A percentile compares a stretch with the other conserved stretches of the same genome.
phyloP scores from a whole-genome alignment of 2,797 vertebrate genomes.

The Sebastes vulpes region DNA sequence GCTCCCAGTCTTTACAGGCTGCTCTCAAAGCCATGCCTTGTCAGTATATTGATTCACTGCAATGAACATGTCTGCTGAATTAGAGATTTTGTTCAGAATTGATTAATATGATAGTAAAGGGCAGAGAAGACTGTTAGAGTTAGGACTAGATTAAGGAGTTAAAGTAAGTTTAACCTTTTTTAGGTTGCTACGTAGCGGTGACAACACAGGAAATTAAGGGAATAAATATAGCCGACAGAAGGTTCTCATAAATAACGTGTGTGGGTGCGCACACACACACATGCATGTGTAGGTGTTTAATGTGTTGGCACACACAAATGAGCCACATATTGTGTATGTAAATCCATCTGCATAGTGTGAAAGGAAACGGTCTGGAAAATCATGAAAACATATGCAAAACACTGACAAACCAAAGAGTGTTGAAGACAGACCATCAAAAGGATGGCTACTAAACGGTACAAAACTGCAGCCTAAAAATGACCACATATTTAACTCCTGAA shows the following conservation, averaged over 20 bases:
- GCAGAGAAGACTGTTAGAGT: neutral
- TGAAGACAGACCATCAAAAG: neutral
- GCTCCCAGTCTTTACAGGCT: neutral
- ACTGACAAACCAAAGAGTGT: neutral
- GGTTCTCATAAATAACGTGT: slow-evolving; percentile 34
- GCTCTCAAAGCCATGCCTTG: slow-evolving; percentile 15
- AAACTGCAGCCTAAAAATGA: neutral
- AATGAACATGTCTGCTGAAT: slow-evolving; percentile 31
- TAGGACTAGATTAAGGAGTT: neutral
- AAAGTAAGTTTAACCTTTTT: neutral
- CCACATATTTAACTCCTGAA: neutral
- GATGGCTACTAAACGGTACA: neutral
- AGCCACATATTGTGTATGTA: slow-evolving; percentile 45
- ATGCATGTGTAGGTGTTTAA: slow-evolving; percentile 60
- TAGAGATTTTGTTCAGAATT: slow-evolving; percentile 7
- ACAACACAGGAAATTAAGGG: slow-evolving; percentile 14
- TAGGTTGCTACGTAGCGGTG: neutral
- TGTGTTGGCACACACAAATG: slow-evolving; percentile 56
- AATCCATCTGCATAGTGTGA: slow-evolving; percentile 53
- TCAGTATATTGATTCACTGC: slow-evolving; percentile 18
- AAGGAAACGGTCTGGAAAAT: slow-evolving; percentile 41
- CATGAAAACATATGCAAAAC: slow-evolving; percentile 41
- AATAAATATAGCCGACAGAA: slow-evolving; percentile 45
- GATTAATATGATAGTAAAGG: slow-evolving; percentile 12
- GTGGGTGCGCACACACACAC: slow-evolving; percentile 36